Percentiles rank a stretch among this genome's conserved stretches.
These are phyloP conservation scores for Xerus rutilus DNA, from an alignment of 2,797 vertebrate genomes.

Conservation along the genomic window DNA sequence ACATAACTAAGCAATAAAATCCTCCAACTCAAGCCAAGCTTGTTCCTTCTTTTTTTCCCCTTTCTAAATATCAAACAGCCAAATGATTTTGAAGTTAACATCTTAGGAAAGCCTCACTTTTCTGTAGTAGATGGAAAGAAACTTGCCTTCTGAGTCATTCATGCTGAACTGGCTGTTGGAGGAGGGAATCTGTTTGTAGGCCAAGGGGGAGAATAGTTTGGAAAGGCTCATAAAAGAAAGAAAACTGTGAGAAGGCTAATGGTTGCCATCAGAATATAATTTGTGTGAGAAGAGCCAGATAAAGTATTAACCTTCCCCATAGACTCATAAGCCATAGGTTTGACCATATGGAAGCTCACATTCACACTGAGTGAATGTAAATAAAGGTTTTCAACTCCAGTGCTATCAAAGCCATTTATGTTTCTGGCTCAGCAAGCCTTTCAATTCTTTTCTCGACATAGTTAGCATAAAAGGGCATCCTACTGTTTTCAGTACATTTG, in stretches of 20 bases:
- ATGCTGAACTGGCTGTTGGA: constrained; percentile 42
- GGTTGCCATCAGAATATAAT: constrained; percentile 80
- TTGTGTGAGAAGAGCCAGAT: constrained; percentile 79
- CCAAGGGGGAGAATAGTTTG: constrained; percentile 57
- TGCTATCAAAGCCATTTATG: constrained; percentile 85
- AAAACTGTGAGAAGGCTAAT: constrained; percentile 79
- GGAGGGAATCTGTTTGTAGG: constrained; percentile 53
- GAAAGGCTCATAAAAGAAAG: constrained; percentile 75
- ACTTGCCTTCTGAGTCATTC: not conserved
- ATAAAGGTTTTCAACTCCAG: constrained; percentile 85
- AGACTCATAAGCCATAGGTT: constrained; percentile 77
- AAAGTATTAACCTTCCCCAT: constrained; percentile 82
- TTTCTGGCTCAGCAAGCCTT: constrained; percentile 86
- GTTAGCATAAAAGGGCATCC: constrained; percentile 86
- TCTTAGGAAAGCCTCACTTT: not conserved
- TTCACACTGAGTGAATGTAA: constrained; percentile 86
- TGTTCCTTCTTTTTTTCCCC: not conserved
- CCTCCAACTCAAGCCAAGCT: constrained; percentile 32
- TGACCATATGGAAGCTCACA: constrained; percentile 83
- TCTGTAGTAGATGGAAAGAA: not conserved
- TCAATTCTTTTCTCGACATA: constrained; percentile 84
- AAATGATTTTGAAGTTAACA: constrained; percentile 37
- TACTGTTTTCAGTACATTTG: constrained; percentile 82
- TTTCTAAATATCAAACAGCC: constrained; percentile 52
- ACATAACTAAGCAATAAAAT: constrained; percentile 61